Percentiles rank a stretch among this genome's conserved stretches.
Conservation (phyloP, 1,140 invertebrate genomes). For the Pogonomyrmex californicus region DNA sequence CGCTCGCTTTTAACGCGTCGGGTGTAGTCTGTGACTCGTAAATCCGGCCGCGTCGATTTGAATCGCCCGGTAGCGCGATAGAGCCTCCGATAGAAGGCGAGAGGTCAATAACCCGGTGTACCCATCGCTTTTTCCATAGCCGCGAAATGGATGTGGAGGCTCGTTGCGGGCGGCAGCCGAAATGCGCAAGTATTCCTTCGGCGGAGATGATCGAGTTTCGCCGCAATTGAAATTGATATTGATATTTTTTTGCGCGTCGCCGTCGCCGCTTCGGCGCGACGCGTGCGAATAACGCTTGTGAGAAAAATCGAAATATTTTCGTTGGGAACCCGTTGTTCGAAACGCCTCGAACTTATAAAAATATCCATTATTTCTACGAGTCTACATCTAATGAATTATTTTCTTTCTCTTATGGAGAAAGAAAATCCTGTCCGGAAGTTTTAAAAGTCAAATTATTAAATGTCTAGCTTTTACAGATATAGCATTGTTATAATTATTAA, state of each 20-base stretch:
- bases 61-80: slow-evolving; percentile 75
- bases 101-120: slow-evolving; percentile 76
- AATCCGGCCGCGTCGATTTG: slow-evolving; percentile 76
- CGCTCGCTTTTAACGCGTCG: slow-evolving; percentile 51
- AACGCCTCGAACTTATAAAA: background rate
- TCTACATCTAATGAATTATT: background rate
- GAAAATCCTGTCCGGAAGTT: background rate
- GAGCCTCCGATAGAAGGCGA: slow-evolving; percentile 62
- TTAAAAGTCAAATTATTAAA: background rate
- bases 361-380: slow-evolving; percentile 5
- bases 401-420: no score
- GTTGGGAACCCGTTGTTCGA: slow-evolving; percentile 9
- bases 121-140: slow-evolving; percentile 78
- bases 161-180: slow-evolving; percentile 68
- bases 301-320: slow-evolving; percentile 50
- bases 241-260: slow-evolving; percentile 61
- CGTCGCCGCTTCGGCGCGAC: slow-evolving; percentile 18
- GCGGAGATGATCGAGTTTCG: slow-evolving; percentile 80
- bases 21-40: slow-evolving; percentile 64
- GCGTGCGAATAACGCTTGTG: slow-evolving; percentile 12
- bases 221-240: slow-evolving; percentile 83
- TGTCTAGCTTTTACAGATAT: background rate
- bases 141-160: slow-evolving; percentile 75
- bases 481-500: background rate
- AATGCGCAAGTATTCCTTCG: slow-evolving; percentile 76